Evolutionary conservation across 2,888 invertebrate species (phyloP), one percentile per base, ranked within the genome.

Genomic region (Eupithecia exiguata): DNA sequence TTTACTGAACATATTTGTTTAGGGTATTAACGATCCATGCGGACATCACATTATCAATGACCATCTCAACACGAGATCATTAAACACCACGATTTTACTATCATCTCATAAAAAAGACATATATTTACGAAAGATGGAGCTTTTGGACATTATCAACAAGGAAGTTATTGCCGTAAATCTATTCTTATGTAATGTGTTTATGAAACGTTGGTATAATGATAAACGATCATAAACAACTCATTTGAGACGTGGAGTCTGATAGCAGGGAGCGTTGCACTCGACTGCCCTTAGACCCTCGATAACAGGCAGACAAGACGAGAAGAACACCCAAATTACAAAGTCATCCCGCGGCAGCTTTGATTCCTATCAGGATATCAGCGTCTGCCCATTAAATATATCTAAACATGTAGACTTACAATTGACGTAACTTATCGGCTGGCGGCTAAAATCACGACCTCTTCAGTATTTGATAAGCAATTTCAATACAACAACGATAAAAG

Each of bases 191-290:
- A 89, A 88, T 86, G 87, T 82, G 79, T 83, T 86, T 83, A 82
- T 85, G 85, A 85, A 86, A 87, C 84, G 84, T 83, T 86, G 83
- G 81, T 84, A 81, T 84, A 30, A 84, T 90, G 89, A 92, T 91
- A 89, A 87, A 89, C 79, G 87, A 84, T 80, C 90, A 87, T 93
- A 93, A 93, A 93, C 89, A 91, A 89, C 88, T 89, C 88, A 87
- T 86, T 87, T 85, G 86, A 86, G 90, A 89, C 89, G 86, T 85
- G 86, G 84, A 84, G 83, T 83, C 82, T 73, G 89, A 90, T 91
- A 91, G 81, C 80, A 80, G 83, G 86, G 92, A 88, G 82, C 94
- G 80, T 91, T 94, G 93, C 92, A 86, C 93, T 83, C 88, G 81
- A 79, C 80, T 74, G 84, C 89, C 87, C 91, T 90, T 83, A 87